Conservation (phyloP, 2,113 vertebrate species). For the Diadophis punctatus region DNA sequence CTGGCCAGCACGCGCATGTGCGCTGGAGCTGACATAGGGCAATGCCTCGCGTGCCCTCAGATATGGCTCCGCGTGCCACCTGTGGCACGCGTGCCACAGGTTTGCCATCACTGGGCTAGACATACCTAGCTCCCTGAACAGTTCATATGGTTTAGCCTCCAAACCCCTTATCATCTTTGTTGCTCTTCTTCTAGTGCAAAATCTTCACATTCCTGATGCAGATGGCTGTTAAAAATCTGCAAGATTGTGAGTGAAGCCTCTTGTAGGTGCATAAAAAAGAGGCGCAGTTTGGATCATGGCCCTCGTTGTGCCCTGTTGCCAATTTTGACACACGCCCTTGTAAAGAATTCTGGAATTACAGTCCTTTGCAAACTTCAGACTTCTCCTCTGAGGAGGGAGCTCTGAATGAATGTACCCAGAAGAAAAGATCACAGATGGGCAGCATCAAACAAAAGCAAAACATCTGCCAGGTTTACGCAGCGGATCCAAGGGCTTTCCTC, state of each 20-base stretch:
- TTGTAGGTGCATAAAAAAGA: background rate
- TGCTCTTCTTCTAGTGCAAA: background rate
- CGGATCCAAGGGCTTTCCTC: no score
- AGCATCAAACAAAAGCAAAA: background rate
- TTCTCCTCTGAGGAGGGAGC: background rate
- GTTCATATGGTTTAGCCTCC: no score
- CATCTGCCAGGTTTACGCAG: background rate
- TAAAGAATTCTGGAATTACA: background rate
- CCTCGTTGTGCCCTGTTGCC: background rate
- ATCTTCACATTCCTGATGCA: background rate
- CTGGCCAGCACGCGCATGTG: no score
- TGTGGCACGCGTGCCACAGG: no score
- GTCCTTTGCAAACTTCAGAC: background rate
- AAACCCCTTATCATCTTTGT: no score
- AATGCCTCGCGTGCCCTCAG: no score
- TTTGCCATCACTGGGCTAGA: no score
- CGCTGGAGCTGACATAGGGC: no score
- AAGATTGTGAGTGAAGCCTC: background rate
- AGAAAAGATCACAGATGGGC: background rate
- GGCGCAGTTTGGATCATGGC: background rate
- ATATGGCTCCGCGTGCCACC: no score
- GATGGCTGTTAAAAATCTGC: background rate
- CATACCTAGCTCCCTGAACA: no score
- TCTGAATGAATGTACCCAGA: background rate
- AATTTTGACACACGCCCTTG: background rate